Conservation (phyloP, 2,113 vertebrate genomes). For the Procavia capensis region DNA sequence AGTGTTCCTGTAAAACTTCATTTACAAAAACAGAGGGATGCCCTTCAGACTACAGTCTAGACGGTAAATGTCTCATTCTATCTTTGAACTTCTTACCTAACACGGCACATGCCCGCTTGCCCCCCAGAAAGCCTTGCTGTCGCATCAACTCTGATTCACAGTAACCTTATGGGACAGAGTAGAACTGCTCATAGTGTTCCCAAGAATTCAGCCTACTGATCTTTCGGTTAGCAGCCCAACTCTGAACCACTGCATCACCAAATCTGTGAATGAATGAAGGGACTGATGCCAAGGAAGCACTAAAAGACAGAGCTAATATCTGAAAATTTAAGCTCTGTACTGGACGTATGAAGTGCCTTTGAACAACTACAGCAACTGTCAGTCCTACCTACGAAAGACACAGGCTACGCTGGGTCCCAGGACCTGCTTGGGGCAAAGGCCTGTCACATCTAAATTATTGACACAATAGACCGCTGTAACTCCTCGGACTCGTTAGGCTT, state of each 20-base stretch:
- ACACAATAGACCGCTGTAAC: constrained; percentile 82
- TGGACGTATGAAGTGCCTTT: background rate
- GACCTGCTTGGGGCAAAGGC: constrained; percentile 69
- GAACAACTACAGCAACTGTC: background rate
- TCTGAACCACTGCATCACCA: too few species aligned
- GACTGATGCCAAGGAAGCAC: background rate
- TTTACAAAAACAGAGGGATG: background rate
- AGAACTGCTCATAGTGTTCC: too few species aligned
- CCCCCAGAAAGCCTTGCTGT: too few species aligned
- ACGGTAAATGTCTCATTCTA: background rate
- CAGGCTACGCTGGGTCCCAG: constrained; percentile 55
- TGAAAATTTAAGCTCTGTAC: background rate
- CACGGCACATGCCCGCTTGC: background rate
- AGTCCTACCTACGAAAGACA: background rate
- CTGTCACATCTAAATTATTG: constrained; percentile 85
- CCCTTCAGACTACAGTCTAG: accelerated
- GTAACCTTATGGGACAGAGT: too few species aligned
- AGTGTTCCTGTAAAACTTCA: background rate
- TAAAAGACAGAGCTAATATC: background rate
- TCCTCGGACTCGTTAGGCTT: constrained; percentile 84
- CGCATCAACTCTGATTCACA: background rate
- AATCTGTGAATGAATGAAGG: background rate
- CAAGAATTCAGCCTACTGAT: too few species aligned
- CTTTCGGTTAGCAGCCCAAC: too few species aligned
- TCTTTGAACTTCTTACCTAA: background rate